These are phyloP conservation scores for Phania funesta DNA, from an alignment of 2,888 invertebrate genomes.

Conservation along the genomic window DNA sequence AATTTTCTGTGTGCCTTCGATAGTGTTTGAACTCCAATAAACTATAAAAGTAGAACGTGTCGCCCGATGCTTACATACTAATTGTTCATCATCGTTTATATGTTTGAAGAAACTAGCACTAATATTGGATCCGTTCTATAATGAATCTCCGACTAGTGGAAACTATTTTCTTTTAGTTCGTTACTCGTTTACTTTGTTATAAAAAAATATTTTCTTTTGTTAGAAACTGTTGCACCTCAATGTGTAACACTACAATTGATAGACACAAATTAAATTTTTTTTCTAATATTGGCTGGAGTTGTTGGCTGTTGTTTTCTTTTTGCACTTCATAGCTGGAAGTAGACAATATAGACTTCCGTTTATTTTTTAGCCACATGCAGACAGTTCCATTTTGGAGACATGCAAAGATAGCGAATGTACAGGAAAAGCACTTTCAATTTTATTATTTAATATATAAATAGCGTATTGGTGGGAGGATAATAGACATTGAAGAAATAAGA, in stretches of 20 bases:
- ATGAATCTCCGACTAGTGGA: too few species aligned
- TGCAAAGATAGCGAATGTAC: constrained; percentile 33
- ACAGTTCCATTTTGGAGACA: constrained; percentile 55
- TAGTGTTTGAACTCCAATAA: too few species aligned
- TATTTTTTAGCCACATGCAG: constrained; percentile 43
- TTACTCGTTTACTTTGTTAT: too few species aligned
- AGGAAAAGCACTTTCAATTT: constrained; percentile 55
- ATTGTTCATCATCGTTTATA: too few species aligned
- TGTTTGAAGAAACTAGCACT: too few species aligned
- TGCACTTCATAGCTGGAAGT: constrained; percentile 39
- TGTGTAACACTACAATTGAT: constrained; percentile 1
- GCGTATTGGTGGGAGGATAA: constrained; percentile 19
- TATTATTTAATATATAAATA: constrained; percentile 8
- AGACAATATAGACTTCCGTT: constrained; percentile 66
- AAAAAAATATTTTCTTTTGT: too few species aligned
- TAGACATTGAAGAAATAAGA: constrained; percentile 20
- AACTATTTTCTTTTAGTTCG: too few species aligned
- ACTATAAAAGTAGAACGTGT: too few species aligned
- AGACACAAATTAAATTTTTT: constrained; percentile 14
- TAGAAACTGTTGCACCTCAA: neutral
- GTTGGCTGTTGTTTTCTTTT: constrained; percentile 5
- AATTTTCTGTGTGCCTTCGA: too few species aligned
- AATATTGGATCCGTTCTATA: too few species aligned
- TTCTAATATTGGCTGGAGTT: constrained; percentile 14
- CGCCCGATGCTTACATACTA: too few species aligned